Conservation (phyloP, 2,797 vertebrate species). For the Lateolabrax maculatus region DNA sequence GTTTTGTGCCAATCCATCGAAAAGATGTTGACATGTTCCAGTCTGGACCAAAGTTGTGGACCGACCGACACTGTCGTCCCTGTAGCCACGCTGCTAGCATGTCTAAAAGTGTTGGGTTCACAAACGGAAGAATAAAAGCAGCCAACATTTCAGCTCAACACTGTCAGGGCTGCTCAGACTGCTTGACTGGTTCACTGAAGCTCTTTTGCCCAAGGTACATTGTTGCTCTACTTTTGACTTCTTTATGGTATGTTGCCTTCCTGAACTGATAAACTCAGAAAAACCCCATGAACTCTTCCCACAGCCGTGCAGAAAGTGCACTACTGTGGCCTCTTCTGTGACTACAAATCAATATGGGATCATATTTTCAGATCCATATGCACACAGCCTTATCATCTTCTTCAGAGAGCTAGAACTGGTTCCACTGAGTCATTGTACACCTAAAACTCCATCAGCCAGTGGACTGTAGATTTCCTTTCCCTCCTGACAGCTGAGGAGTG, state of each 20-base stretch:
- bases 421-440: neutral
- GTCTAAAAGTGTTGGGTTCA: constrained; percentile 1
- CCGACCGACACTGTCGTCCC: fast-evolving
- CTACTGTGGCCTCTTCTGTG: neutral
- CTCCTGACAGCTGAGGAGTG: constrained; percentile 1
- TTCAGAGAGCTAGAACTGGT: neutral
- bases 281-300: neutral
- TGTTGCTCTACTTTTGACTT: constrained; percentile 54
- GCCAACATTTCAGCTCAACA: constrained; percentile 17
- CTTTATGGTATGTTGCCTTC: constrained; percentile 14
- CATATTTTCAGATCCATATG: neutral
- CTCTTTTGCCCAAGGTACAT: constrained; percentile 53
- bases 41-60: neutral
- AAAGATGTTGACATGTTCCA: neutral
- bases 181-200: constrained; percentile 60
- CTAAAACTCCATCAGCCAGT: neutral
- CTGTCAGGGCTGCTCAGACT: constrained; percentile 55
- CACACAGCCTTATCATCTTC: neutral
- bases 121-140: constrained; percentile 16
- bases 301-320: neutral
- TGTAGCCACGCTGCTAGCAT: neutral
- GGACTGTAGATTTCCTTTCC: neutral
- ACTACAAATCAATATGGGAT: neutral
- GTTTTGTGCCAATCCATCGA: too few relatives aligned
- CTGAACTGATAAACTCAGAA: constrained; percentile 9